phyloP scores from a whole-genome alignment of 2,113 vertebrate species.

The Pteruthius melanotis region DNA sequence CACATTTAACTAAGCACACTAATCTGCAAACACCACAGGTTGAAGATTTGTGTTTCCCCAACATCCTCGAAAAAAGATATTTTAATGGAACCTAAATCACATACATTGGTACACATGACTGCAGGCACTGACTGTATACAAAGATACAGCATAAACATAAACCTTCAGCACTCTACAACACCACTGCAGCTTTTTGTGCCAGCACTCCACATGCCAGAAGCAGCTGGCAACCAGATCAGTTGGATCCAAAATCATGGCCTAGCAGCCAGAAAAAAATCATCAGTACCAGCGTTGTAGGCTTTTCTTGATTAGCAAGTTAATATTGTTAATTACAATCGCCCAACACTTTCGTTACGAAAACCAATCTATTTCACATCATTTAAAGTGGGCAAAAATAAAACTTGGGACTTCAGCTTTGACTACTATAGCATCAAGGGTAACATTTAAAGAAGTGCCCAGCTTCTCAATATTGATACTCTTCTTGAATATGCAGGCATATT shows the following conservation, averaged over 20 bases:
- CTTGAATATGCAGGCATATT: background rate
- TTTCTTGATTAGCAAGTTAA: background rate
- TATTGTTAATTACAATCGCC: background rate
- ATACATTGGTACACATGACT: background rate
- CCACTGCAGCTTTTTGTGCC: background rate
- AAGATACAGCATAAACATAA: background rate
- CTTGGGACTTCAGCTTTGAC: background rate
- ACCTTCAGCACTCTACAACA: background rate
- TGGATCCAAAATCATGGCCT: background rate
- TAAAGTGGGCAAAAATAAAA: background rate
- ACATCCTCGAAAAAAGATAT: background rate
- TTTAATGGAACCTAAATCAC: background rate
- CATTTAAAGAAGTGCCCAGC: background rate
- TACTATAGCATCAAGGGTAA: background rate
- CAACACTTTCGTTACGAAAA: background rate
- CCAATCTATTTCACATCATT: background rate
- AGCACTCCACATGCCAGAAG: background rate
- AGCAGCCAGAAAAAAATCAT: background rate
- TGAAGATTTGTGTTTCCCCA: background rate
- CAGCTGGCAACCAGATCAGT: background rate
- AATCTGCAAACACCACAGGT: background rate
- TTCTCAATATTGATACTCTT: background rate
- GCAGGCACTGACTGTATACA: background rate
- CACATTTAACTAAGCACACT: background rate
- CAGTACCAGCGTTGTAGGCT: background rate